Base-by-base conservation (phyloP, 2,888 invertebrate species). In the Patella caerulea region DNA sequence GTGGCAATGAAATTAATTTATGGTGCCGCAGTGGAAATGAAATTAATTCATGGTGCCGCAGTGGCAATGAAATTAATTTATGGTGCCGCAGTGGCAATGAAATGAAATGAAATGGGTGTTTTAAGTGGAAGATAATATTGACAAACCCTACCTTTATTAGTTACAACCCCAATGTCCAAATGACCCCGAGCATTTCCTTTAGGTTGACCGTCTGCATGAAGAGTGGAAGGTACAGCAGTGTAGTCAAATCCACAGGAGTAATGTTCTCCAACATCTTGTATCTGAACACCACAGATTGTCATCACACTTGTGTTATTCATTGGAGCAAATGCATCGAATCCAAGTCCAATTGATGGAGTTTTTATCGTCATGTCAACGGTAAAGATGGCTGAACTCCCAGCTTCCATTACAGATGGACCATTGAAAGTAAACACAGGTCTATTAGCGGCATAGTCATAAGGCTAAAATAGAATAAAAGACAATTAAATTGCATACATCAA, bases 271-370 rank as follows among this genome's bases (percentile, higher is more conserved):
- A 78, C 54, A 19, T 75, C 77, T 12, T 72, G 71, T 9, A 85
- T 73, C 73, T 79, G 79, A 0, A 86, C 80, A 12, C 79, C 82
- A 70, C 87, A 88, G 4, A 90, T 83, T 17, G 89, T 87, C 87
- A 90, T 87, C 14, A 85, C 85, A 24, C 86, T 85, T 2, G 86
- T 83, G 9, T 82, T 81, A 77, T 89, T 88, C 54, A 88, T 76
- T 0, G 91, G 90, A 2, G 89, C 84, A 77, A 88, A 87, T 2
- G 85, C 86, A 75, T 88, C 85, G 34, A 89, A 80, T 52, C 74
- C 81, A n/a, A 82, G 75, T 17, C 56, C 70, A 11, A 81, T 81
- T 11, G 84, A 79, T 0, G 88, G 86, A 52, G 86, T 81, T 0
- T 87, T 86, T 2, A 91, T 79, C 79, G 83, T 86, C 82, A 90